Base-by-base conservation (phyloP, 64 coral and sea anemone species). In the Pocillopora damicornis region DNA sequence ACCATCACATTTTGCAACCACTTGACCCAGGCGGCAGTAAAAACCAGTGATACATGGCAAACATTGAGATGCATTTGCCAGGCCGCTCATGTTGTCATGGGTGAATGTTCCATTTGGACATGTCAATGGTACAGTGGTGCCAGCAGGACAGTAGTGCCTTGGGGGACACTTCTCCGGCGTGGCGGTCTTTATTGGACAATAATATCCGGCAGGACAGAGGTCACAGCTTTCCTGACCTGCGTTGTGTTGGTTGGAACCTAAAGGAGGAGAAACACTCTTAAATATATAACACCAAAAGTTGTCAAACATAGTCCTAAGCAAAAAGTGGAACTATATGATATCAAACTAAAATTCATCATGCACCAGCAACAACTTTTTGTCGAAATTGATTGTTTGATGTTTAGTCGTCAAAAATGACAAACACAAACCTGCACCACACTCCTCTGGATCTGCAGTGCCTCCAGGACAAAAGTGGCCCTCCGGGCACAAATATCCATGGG, bases 51-150 rank as follows among this genome's bases (percentile, higher is more conserved):
- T 78, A 69, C 97, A 99, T 1, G 93, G 91, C 5, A 83, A 38
- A 59, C 97, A 99, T 79, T 99, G 90, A 11, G 79, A 83, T 7
- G 83, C 90, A 25, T 87, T 99, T 42, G 88, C 93, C 20, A 99
- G 76, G 18, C 84, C 88, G 14, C 90, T 88, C 60, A 89, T 83
- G 65, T 89, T 89, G 8, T 92, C 88, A n/a, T 99, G 73, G 0
- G 97, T 95, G 86, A 90, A 99, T 2, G 97, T 99, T 15, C 97
- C 97, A 88, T 88, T 92, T n/a, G 93, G 97, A 14, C 97, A 99
- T 4, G 72, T 63, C 23, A 90, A 83, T 3, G 97, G 97, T 30
- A 87, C 81, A 64, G 81, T 89, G 11, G 89, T 94, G 2, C 93
- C 97, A 7, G 88, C 75, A 11, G 97, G 97, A 37, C 97, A 99